Evolutionary conservation across 2,888 invertebrate species (phyloP).

Genomic region (Cheilosia scutellata): DNA sequence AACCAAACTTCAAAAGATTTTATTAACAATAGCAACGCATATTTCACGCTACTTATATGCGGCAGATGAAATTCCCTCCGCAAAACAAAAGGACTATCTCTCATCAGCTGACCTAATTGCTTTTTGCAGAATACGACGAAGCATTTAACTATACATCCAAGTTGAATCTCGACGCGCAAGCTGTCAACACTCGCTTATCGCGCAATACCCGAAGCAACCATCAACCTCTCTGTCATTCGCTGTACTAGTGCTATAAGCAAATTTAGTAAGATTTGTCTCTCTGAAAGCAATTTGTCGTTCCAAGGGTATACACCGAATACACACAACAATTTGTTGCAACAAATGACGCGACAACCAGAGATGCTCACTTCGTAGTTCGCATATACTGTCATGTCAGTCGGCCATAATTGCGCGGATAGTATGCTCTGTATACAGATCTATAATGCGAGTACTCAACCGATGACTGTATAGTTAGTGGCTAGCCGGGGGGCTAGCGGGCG

Average conservation of each 20-base stretch:
- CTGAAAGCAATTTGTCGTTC: conserved; percentile 66
- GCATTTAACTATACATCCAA: conserved; percentile 35
- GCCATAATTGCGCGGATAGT: conserved; percentile 63
- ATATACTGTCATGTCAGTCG: conserved; percentile 58
- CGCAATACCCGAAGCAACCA: conserved; percentile 54
- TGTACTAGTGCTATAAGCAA: conserved; percentile 61
- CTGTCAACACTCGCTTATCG: conserved; percentile 69
- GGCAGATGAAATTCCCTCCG: conserved; percentile 47
- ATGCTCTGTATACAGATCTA: conserved; percentile 67
- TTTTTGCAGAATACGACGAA: conserved; percentile 57
- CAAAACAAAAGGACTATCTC: conserved; percentile 55
- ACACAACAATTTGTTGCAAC: conserved; percentile 65
- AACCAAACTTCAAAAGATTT: conserved; percentile 26
- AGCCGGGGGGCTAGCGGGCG: background rate
- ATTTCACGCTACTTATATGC: conserved; percentile 49
- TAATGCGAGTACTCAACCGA: conserved; percentile 27
- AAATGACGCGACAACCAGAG: conserved; percentile 64
- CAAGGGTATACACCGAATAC: conserved; percentile 51
- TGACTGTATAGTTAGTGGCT: background rate
- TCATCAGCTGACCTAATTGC: conserved; percentile 72
- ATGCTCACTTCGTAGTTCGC: conserved; percentile 57
- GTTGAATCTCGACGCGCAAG: conserved; percentile 39
- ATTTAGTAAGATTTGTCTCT: conserved; percentile 55
- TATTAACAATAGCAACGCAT: conserved; percentile 38
- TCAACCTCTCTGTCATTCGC: conserved; percentile 23